phyloP scores from a whole-genome alignment of 1,140 invertebrate species.

The Coptotermes formosanus region DNA sequence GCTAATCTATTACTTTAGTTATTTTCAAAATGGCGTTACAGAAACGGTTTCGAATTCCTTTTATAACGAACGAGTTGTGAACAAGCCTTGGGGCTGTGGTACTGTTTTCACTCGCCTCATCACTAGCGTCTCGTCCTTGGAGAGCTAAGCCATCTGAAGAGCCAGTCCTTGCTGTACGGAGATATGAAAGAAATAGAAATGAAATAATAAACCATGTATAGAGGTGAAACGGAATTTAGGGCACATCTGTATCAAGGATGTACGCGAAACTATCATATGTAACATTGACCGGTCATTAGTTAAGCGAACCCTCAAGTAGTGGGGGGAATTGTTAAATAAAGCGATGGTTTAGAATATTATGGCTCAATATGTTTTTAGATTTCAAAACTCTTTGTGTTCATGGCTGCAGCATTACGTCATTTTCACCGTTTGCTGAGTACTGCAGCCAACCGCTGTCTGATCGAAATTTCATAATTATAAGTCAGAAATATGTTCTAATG shows the following conservation, averaged over 20 bases:
- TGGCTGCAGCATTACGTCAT: background rate
- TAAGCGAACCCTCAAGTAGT: background rate
- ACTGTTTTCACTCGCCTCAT: background rate
- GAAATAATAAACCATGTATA: background rate
- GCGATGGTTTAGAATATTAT: background rate
- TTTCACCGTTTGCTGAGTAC: background rate
- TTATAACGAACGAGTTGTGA: background rate
- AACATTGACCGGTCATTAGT: background rate
- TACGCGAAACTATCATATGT: background rate
- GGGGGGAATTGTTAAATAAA: background rate
- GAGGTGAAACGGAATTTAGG: background rate
- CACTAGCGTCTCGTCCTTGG: background rate
- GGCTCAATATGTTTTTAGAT: background rate
- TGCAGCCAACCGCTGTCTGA: background rate
- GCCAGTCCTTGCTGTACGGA: background rate
- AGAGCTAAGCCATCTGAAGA: background rate
- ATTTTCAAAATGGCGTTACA: too few relatives aligned
- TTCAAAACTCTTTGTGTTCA: constrained; percentile 11
- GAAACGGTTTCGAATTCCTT: background rate
- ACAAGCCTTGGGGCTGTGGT: background rate
- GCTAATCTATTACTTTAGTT: too few relatives aligned
- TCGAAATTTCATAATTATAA: constrained; percentile 13
- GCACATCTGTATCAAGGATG: constrained; percentile 14
- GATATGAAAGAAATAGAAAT: background rate
- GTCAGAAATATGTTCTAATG: background rate